Base-by-base conservation (phyloP, 2,888 invertebrate genomes). In the Eupithecia dodoneata region DNA sequence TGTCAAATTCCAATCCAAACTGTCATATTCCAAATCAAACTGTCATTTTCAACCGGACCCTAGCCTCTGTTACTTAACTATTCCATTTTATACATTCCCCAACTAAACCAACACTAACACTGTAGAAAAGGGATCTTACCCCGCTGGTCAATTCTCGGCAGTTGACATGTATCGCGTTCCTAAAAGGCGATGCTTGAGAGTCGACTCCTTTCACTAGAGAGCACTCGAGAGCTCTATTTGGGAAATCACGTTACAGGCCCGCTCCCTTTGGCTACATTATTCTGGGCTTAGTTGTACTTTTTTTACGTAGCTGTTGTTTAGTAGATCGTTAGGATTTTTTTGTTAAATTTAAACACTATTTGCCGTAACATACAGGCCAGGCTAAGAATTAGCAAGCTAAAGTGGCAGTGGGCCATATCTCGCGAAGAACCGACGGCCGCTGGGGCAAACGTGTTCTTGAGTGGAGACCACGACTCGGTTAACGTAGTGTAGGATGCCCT, bases 161-260 rank as follows among this genome's bases (percentile, higher is more conserved):
- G 52, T 71, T 78, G 73, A 78, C 71, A 71, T 73, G 85, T 89
- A 88, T 89, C 88, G 84, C 82, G 85, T 89, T 89, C 85, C 86
- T 83, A 86, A 89, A 88, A 81, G 85, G 83, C 82, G 76, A 78
- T 81, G 83, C 85, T 83, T 84, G 87, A 89, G 87, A 87, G 85
- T 83, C 83, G 86, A 76, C 87, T 87, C 90, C 91, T 91, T 91
- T 91, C 7, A 89, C 88, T 84, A 85, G 83, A 93, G 91, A 91
- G 93, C 93, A 92, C 94, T 94, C 90, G 90, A 89, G 91, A 89
- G 89, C 86, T 91, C 92, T 91, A 93, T 94, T 94, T 92, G 88
- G 91, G 90, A 93, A 94, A 94, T 93, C 91, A 92, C 87, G 92
- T 94, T 94, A 94, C 87, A 82, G 84, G 72, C 66, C 71, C 55